A percentile compares a stretch with the other conserved stretches of the same genome.
phyloP scores from a whole-genome alignment of 2,888 invertebrate genomes.

The Diaprepes abbreviatus region DNA sequence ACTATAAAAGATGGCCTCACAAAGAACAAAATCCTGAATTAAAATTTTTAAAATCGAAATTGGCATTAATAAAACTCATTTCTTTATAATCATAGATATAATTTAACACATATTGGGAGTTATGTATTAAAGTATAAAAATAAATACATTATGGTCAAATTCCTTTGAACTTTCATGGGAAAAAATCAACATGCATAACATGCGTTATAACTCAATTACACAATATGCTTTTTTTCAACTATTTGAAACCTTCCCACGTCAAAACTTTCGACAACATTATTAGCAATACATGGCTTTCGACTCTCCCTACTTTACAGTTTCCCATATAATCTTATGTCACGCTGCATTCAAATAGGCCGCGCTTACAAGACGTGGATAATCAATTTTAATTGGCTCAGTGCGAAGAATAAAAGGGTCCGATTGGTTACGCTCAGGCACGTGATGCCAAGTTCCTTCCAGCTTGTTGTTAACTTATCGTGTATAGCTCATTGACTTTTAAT shows the following conservation, averaged over 20 bases:
- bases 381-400: constrained; percentile 62
- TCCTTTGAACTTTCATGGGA: background rate
- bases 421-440: constrained; percentile 74
- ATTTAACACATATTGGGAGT: no score
- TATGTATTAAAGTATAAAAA: no score
- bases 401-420: constrained; percentile 61
- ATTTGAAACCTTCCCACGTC: constrained; percentile 50
- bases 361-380: constrained; percentile 65
- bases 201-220: background rate
- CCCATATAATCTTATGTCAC: constrained; percentile 67
- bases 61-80: no score
- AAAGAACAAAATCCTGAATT: no score
- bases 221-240: constrained; percentile 36
- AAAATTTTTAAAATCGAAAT: no score
- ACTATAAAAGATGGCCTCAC: no score
- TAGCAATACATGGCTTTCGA: constrained; percentile 34
- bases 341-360: constrained; percentile 63
- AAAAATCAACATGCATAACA: background rate
- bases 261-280: constrained; percentile 52
- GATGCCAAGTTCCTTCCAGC: constrained; percentile 61
- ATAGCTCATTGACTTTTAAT: constrained; percentile 57
- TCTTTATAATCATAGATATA: no score
- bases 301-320: constrained; percentile 50
- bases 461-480: constrained; percentile 53
- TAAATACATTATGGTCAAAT: no score